phyloP scores from a whole-genome alignment of 1,140 invertebrate genomes.

The Tetragnatha versicolor region DNA sequence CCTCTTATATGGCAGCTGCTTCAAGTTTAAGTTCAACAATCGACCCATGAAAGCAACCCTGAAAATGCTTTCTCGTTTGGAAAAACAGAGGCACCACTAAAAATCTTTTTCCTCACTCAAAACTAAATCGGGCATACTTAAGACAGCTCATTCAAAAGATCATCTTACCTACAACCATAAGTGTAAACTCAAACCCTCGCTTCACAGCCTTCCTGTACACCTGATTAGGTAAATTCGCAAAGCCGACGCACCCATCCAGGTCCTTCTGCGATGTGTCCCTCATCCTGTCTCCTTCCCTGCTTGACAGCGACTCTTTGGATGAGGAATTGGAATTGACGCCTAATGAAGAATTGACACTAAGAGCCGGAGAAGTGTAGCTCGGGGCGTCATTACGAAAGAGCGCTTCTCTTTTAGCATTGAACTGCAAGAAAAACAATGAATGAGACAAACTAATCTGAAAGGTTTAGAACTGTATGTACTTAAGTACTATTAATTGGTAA shows the following conservation, averaged over 20 bases:
- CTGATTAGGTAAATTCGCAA: conserved; percentile 96
- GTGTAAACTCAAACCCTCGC: conserved; percentile 97
- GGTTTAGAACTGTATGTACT: too few species aligned
- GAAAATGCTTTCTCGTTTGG: too few species aligned
- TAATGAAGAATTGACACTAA: conserved; percentile 41
- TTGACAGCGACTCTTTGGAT: conserved; percentile 48
- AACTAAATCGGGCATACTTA: too few species aligned
- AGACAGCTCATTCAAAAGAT: too few species aligned
- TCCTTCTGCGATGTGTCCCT: conserved; percentile 48
- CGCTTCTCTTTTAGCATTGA: conserved; percentile 58
- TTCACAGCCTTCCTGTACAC: conserved; percentile 99
- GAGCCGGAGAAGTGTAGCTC: conserved; percentile 43
- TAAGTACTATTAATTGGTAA: too few species aligned
- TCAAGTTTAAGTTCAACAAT: too few species aligned
- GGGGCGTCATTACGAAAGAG: conserved; percentile 57
- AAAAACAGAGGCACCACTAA: too few species aligned
- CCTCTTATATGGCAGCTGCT: too few species aligned
- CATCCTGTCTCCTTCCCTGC: conserved; percentile 54
- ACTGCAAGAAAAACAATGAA: conserved; percentile 48
- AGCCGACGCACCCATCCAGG: conserved; percentile 52
- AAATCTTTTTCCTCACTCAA: too few species aligned
- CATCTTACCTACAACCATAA: conserved; percentile 96
- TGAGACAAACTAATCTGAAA: too few species aligned
- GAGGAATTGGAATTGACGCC: conserved; percentile 49
- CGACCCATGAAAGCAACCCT: too few species aligned